A percentile compares a stretch with the other conserved stretches of the same genome.
Evolutionary conservation across 2,113 vertebrate species (phyloP).

Genomic region (Albula glossodonta): DNA sequence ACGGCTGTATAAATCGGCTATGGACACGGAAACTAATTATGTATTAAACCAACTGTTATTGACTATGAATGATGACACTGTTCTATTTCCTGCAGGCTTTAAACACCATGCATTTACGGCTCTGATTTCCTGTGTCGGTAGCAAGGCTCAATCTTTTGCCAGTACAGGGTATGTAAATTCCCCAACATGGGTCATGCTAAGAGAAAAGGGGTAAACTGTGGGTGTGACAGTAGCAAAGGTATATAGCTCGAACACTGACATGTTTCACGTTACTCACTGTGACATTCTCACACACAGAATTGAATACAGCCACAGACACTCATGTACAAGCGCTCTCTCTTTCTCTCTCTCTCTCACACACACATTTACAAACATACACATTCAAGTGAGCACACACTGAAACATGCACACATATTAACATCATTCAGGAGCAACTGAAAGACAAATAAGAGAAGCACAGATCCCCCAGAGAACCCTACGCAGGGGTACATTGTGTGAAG

Average conservation of each 20-base stretch:
- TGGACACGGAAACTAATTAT: neutral
- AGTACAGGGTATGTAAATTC: neutral
- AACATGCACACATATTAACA: neutral
- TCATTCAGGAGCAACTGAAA: no score
- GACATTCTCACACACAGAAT: no score
- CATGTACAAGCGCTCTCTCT: neutral
- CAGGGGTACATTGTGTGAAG: no score
- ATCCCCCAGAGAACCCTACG: no score
- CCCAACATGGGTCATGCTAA: no score
- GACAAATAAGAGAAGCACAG: no score
- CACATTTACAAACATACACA: conserved; percentile 17
- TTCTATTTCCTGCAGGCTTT: neutral
- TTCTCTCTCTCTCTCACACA: neutral
- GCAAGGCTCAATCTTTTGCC: neutral
- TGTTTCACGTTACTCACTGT: no score
- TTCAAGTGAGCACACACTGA: neutral
- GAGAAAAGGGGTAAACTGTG: no score
- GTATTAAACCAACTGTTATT: neutral
- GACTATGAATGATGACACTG: neutral
- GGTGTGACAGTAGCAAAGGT: neutral
- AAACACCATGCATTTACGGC: neutral
- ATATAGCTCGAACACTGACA: no score
- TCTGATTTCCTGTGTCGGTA: neutral
- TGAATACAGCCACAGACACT: no score
- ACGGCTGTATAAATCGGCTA: neutral